phyloP scores from a whole-genome alignment of 2,888 invertebrate species.

The Perizoma affinitatum region DNA sequence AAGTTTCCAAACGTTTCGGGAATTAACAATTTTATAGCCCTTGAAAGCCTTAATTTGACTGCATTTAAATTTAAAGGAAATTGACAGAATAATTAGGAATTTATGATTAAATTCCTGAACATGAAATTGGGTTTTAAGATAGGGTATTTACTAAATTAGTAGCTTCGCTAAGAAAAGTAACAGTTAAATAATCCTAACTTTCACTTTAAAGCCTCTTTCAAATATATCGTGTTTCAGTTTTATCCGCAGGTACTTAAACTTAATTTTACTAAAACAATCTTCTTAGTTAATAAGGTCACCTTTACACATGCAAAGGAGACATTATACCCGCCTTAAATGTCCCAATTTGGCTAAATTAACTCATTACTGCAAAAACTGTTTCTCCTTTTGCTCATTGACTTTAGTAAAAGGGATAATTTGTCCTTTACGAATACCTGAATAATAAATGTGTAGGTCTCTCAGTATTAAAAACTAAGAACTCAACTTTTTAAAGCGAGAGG shows the following conservation, averaged over 20 bases:
- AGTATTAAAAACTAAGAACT: too few species aligned
- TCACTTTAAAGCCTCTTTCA: too few species aligned
- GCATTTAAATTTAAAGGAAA: constrained; percentile 37
- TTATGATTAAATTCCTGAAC: constrained; percentile 40
- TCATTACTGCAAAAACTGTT: constrained; percentile 58
- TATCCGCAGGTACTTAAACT: constrained; percentile 19
- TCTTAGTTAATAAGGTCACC: constrained; percentile 41
- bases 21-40: constrained; percentile 40
- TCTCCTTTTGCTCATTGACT: constrained; percentile 18
- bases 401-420: constrained; percentile 7
- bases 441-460: too few species aligned
- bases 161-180: constrained; percentile 6
- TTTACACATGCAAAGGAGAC: constrained; percentile 48
- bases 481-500: too few species aligned
- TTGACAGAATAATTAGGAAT: constrained; percentile 38
- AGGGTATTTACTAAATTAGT: constrained; percentile 36
- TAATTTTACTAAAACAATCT: constrained; percentile 40
- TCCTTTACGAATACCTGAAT: too few species aligned
- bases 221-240: background rate
- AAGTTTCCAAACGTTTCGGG: constrained; percentile 43
- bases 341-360: constrained; percentile 58
- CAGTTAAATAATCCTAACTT: too few species aligned
- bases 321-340: constrained; percentile 43
- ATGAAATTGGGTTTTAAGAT: constrained; percentile 39
- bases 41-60: constrained; percentile 37